Evolutionary conservation across 2,797 vertebrate genomes (phyloP), one percentile per base, ranked within the genome.

Genomic region (Knipowitschia caucasica): DNA sequence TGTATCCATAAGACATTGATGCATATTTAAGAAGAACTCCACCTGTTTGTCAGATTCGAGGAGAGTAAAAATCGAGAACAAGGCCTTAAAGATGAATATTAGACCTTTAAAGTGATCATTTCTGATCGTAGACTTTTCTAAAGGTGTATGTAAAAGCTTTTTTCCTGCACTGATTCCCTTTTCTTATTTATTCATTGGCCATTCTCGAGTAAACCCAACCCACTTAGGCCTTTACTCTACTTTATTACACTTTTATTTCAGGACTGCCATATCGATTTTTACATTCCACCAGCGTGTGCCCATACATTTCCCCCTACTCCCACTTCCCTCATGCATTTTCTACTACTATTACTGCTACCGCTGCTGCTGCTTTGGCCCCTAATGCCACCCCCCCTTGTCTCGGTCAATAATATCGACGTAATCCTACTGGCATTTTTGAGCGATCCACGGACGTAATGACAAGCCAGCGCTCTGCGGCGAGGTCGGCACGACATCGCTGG

Each of bases 361-460:
- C 73, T 65, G 70, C 72, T 66, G 73, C 82, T 79, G 72, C 82
- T 86, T 18, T 70, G 69, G 86, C 87, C 88, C 86, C 89, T 88
- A 91, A 90, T 72, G 86, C 89, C 84, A n/a, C 89, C 84, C 85
- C 80, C 82, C 86, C 82, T 81, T 80, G 90, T 90, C 85, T 87
- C 71, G 3, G 86, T 93, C 92, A 85, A 94, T 94, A 92, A 88
- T 92, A 94, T 92, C 75, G 92, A 95, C 88, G 90, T 89, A 89
- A 93, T 94, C 91, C 91, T 2, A 91, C 85, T 79, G 90, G 88
- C 86, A n/a, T 81, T 90, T 46, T 85, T 89, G 90, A 93, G 88
- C 83, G 91, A 92, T 91, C 92, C 86, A 3, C 61, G 58, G 75
- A 78, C 77, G 69, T 90, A 89, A 90, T 87, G 89, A 89, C 87